Percentiles rank a stretch among this genome's conserved stretches.
Evolutionary conservation across 2,888 invertebrate species (phyloP).

Genomic region (Brachypalpus laphriformis): DNA sequence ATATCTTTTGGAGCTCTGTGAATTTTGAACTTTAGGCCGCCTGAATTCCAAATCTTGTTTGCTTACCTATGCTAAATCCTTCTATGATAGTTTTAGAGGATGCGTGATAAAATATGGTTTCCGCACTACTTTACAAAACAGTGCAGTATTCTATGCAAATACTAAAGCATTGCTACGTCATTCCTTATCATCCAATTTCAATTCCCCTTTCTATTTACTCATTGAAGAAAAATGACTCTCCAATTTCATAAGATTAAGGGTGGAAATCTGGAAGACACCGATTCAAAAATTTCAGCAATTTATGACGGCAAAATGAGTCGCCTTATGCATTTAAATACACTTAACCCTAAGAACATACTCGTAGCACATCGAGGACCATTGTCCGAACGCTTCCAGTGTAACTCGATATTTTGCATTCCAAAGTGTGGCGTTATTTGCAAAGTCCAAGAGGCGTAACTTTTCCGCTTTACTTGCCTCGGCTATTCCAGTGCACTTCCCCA

Average conservation of each 20-base stretch:
- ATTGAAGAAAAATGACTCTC: neutral
- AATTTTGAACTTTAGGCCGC: no score
- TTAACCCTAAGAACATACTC: neutral
- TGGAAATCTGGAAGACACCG: neutral
- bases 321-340: neutral
- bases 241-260: neutral
- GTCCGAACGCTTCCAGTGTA: neutral
- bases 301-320: neutral
- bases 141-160: no score
- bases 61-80: no score
- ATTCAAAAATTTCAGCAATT: constrained; percentile 9
- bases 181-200: neutral
- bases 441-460: constrained; percentile 50
- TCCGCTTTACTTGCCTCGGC: neutral
- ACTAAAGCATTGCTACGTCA: no score
- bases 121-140: no score
- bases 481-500: neutral
- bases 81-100: no score
- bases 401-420: constrained; percentile 38
- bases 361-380: neutral
- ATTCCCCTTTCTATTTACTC: neutral
- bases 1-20: no score
- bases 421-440: constrained; percentile 45
- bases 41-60: no score
- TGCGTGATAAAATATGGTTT: no score